phyloP scores from a whole-genome alignment of 2,113 vertebrate species.

The Ageneiosus marmoratus region DNA sequence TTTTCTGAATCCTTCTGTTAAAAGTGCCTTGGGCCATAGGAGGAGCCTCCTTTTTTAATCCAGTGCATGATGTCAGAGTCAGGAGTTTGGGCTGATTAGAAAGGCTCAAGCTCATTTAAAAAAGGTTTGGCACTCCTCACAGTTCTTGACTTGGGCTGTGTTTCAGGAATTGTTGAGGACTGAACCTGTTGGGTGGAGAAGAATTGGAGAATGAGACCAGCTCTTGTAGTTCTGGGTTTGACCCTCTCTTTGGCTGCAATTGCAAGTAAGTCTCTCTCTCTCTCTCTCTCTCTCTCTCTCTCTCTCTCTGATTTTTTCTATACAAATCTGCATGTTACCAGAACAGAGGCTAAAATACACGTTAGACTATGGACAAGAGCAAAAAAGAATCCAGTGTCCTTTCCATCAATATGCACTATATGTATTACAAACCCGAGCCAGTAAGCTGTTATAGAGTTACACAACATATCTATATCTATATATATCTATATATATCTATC shows the following conservation, averaged over 20 bases:
- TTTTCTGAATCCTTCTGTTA: background rate
- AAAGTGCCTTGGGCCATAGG: conserved; percentile 8
- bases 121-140: conserved; percentile 31
- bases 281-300: background rate
- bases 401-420: background rate
- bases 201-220: conserved; percentile 34
- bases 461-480: background rate
- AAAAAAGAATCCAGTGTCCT: background rate
- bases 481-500: too few species aligned
- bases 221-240: conserved; percentile 38
- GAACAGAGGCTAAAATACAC: conserved; percentile 46
- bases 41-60: conserved; percentile 23
- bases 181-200: conserved; percentile 20
- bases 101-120: conserved; percentile 44
- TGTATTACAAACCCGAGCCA: background rate
- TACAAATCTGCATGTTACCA: background rate
- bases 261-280: conserved; percentile 42
- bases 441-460: background rate
- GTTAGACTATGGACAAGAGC: background rate
- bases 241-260: conserved; percentile 30
- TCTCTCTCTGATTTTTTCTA: background rate
- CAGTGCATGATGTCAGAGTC: conserved; percentile 39
- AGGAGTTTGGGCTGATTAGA: conserved; percentile 25
- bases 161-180: conserved; percentile 13
- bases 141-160: conserved; percentile 31